A percentile compares a stretch with the other conserved stretches of the same genome.
These are phyloP conservation scores for Acheta domesticus DNA, from an alignment of 2,888 invertebrate genomes.

Conservation along the genomic window DNA sequence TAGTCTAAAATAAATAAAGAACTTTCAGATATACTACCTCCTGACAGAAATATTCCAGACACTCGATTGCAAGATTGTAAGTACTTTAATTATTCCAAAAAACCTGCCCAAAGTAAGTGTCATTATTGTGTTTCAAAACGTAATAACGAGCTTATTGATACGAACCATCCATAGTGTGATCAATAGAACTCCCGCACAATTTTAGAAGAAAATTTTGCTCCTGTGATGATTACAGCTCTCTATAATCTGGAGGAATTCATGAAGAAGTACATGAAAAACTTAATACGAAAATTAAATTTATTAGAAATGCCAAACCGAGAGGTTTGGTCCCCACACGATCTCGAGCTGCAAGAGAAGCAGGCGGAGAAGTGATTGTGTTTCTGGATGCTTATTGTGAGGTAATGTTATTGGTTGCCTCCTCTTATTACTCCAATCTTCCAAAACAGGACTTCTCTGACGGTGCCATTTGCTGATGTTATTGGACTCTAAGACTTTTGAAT, in stretches of 20 bases:
- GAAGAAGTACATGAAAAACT: constrained; percentile 80
- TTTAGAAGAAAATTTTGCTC: constrained; percentile 80
- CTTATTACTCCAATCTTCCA: constrained; percentile 89
- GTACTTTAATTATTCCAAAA: constrained; percentile 91
- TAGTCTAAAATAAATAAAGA: constrained; percentile 99
- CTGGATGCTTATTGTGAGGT: constrained; percentile 98
- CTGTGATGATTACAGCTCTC: constrained; percentile 81
- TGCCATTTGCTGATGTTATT: constrained; percentile 96
- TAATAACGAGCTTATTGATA: constrained; percentile 88
- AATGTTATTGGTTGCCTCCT: constrained; percentile 91
- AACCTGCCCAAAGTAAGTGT: constrained; percentile 87
- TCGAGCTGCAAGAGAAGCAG: constrained; percentile 84
- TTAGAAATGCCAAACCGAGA: constrained; percentile 83
- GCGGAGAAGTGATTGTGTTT: constrained; percentile 94
- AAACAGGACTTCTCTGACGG: constrained; percentile 88
- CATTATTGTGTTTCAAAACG: constrained; percentile 94
- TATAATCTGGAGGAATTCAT: constrained; percentile 72
- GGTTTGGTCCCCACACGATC: constrained; percentile 92
- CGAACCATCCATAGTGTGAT: constrained; percentile 88
- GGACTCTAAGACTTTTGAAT: constrained; percentile 93
- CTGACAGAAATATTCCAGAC: constrained; percentile 87
- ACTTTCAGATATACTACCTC: constrained; percentile 91
- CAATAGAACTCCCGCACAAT: constrained; percentile 74
- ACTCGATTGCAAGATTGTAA: constrained; percentile 89
- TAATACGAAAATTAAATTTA: constrained; percentile 82